Base-by-base conservation (phyloP, 2,888 invertebrate genomes). In the Julus scandinavius region DNA sequence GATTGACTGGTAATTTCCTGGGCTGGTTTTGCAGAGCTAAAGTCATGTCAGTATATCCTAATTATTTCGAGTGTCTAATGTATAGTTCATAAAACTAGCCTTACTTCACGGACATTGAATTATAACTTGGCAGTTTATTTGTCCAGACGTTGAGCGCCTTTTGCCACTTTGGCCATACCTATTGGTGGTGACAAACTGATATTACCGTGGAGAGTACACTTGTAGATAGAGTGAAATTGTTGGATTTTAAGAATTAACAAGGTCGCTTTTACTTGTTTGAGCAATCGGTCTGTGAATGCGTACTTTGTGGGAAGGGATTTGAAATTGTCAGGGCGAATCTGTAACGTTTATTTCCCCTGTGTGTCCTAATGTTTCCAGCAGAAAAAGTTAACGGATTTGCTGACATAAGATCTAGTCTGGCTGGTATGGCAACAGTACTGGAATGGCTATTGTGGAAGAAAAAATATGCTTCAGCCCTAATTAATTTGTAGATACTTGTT, bases 361-460 rank as follows among this genome's bases (percentile, higher is more conserved):
- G 63, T 63, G 63, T n/a, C n/a, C 63, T 63, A 63, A n/a, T 63
- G 20, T 63, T n/a, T 63, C 63, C 63, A 20, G n/a, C 63, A 63
- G 63, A 20, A 63, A 63, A 17, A 63, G 6, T n/a, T 63, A 63
- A 20, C 63, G n/a, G n/a, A 7, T 63, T 63, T 17, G n/a, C 63
- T 63, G 63, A 63, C 20, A 63, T 63, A 63, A 20, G 63, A 20
- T 63, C n/a, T 63, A 63, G 6, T n/a, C n/a, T n/a, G 49, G 17
- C 3, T 63, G 20, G 17, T 63, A n/a, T 20, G 20, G 63, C 63
- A 63, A 63, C 29, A 29, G 29, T 29, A 29, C 29, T 29, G 29
- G 29, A 29, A 29, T 29, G 29, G 29, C 29, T 29, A 29, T 29
- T 29, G 29, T 29, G 29, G 29, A 29, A 29, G 29, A 29, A 29